These are phyloP conservation scores for Protula sp. DNA, from an alignment of 2,888 invertebrate genomes.

Conservation along the genomic window DNA sequence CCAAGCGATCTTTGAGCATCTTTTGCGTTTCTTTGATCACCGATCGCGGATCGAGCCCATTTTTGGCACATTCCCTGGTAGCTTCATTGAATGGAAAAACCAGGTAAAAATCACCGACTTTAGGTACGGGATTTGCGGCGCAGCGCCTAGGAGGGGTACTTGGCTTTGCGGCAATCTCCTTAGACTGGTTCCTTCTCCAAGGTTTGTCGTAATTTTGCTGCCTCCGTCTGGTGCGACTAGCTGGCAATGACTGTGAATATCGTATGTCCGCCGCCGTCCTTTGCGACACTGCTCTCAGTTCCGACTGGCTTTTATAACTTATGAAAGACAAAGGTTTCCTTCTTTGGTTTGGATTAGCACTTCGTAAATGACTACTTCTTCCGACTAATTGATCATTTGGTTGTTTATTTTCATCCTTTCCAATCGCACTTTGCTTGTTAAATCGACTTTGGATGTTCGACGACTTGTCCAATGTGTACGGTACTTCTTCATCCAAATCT, in stretches of 20 bases:
- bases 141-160: neutral
- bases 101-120: slow-evolving; percentile 72
- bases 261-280: neutral
- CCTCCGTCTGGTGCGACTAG: neutral
- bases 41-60: too few species aligned
- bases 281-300: too few species aligned
- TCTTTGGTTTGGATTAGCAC: too few species aligned
- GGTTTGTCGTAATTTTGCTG: slow-evolving; percentile 7
- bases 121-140: slow-evolving; percentile 54
- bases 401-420: neutral
- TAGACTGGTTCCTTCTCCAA: slow-evolving; percentile 1
- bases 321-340: too few species aligned
- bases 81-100: slow-evolving; percentile 64
- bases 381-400: neutral
- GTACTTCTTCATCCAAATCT: neutral
- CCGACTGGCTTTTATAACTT: too few species aligned
- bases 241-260: neutral
- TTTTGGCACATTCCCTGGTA: slow-evolving; percentile 23
- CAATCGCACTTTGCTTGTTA: neutral
- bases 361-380: neutral
- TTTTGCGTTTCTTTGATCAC: too few species aligned
- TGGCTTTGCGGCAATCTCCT: neutral
- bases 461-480: neutral
- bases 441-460: too few species aligned
- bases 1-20: too few species aligned